phyloP scores from a whole-genome alignment of 2,888 invertebrate genomes.

The Coleophora deauratella region DNA sequence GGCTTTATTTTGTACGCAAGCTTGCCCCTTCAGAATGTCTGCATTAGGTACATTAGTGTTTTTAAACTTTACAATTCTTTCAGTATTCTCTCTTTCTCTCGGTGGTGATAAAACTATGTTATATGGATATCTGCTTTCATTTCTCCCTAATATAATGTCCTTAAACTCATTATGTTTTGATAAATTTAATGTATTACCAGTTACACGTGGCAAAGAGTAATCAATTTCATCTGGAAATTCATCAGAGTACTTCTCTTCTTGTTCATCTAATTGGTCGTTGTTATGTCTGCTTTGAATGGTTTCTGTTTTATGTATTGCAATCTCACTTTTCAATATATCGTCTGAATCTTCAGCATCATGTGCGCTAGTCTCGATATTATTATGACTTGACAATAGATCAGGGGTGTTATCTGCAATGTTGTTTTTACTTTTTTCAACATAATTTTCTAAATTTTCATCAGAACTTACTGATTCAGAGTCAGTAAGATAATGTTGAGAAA shows the following conservation, averaged over 20 bases:
- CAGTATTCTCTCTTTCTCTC: slow-evolving; percentile 41
- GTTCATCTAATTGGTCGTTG: neutral
- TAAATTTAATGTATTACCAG: slow-evolving; percentile 25
- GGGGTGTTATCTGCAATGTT: slow-evolving; percentile 53
- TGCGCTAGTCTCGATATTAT: slow-evolving; percentile 42
- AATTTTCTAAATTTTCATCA: slow-evolving; percentile 57
- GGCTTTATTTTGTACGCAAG: no score
- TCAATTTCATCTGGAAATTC: slow-evolving; percentile 53
- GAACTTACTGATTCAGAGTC: slow-evolving; percentile 62
- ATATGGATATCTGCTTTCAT: slow-evolving; percentile 52
- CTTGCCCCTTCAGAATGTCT: slow-evolving; percentile 12
- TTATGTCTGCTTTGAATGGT: slow-evolving; percentile 10
- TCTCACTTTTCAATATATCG: slow-evolving; percentile 12
- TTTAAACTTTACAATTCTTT: slow-evolving; percentile 49
- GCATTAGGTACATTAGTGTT: slow-evolving; percentile 21
- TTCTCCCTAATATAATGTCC: slow-evolving; percentile 57
- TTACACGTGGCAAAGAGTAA: slow-evolving; percentile 42
- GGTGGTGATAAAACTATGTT: slow-evolving; percentile 57
- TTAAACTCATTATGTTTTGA: slow-evolving; percentile 37
- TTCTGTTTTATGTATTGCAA: slow-evolving; percentile 1
- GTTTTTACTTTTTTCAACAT: slow-evolving; percentile 3
- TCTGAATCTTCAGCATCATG: slow-evolving; percentile 23
- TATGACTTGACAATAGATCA: slow-evolving; percentile 75
- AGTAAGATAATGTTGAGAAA: slow-evolving; percentile 66
- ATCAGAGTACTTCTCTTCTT: slow-evolving; percentile 42